Percentiles rank a stretch among this genome's conserved stretches.
These are phyloP conservation scores for Drosophila sp. DNA, from an alignment of 1,140 invertebrate species.

Conservation along the genomic window DNA sequence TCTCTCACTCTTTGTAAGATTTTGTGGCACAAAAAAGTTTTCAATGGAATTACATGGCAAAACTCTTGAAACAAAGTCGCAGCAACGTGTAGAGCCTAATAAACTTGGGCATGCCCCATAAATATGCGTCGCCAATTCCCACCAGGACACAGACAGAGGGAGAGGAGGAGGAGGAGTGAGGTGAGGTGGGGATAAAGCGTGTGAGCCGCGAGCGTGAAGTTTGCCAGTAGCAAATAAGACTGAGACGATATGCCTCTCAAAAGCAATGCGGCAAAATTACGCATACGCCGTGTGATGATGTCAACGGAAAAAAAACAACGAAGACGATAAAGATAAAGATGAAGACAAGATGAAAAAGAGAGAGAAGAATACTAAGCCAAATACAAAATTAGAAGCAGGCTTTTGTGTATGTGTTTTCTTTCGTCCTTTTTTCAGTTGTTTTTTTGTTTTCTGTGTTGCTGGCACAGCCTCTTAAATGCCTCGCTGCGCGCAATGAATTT, in stretches of 20 bases:
- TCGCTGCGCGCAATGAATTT: slow-evolving; percentile 80
- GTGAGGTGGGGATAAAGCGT: slow-evolving; percentile 23
- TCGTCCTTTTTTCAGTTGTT: slow-evolving; percentile 9
- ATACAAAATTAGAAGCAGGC: slow-evolving; percentile 61
- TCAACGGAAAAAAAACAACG: background rate
- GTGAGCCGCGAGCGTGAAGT: slow-evolving; percentile 57
- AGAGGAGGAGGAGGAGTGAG: background rate
- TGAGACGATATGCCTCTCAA: slow-evolving; percentile 11
- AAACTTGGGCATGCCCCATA: slow-evolving; percentile 62
- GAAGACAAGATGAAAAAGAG: background rate
- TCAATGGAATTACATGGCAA: slow-evolving; percentile 49
- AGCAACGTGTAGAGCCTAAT: slow-evolving; percentile 58
- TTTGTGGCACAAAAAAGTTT: slow-evolving; percentile 45
- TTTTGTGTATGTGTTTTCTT: slow-evolving; percentile 29
- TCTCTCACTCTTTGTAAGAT: slow-evolving; percentile 26
- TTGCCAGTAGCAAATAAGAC: slow-evolving; percentile 38
- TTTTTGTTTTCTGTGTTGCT: slow-evolving; percentile 1
- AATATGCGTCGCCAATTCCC: slow-evolving; percentile 74
- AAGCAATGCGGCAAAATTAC: slow-evolving; percentile 62
- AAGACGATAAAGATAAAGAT: slow-evolving; percentile 5
- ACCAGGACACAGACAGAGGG: slow-evolving; percentile 17
- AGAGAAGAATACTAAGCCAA: slow-evolving; percentile 45
- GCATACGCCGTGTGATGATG: slow-evolving; percentile 60
- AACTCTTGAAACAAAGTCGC: slow-evolving; percentile 35
- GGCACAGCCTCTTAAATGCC: slow-evolving; percentile 62